phyloP scores from a whole-genome alignment of 2,888 invertebrate species.

The Schizotus pectinicornis region DNA sequence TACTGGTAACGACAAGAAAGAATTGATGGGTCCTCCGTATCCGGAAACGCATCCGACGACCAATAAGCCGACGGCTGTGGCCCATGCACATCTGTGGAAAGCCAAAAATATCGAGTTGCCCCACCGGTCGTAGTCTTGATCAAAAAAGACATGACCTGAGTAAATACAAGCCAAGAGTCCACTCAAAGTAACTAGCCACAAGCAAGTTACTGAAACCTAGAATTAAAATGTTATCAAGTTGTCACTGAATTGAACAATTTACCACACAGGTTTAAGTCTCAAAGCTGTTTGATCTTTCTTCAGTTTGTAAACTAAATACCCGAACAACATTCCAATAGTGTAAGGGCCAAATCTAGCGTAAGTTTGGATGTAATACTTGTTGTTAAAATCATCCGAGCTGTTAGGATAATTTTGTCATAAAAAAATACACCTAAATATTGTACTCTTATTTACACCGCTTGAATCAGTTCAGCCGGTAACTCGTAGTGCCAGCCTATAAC shows the following conservation, averaged over 20 bases:
- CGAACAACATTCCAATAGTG: conserved; percentile 16
- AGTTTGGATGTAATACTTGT: conserved; percentile 11
- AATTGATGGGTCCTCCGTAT: conserved; percentile 55
- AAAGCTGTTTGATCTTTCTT: conserved; percentile 2
- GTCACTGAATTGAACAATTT: background rate
- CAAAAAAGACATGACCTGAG: background rate
- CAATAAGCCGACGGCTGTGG: conserved; percentile 6
- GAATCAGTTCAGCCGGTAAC: background rate
- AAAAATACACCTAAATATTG: background rate
- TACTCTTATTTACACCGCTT: background rate
- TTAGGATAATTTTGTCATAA: background rate
- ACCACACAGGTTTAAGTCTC: background rate
- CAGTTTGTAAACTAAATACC: conserved; percentile 10
- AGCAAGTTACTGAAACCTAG: background rate
- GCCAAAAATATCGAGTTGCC: conserved; percentile 2
- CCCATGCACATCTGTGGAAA: conserved; percentile 18
- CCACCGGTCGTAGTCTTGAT: conserved; percentile 5
- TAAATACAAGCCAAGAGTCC: conserved; percentile 14
- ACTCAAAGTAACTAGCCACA: conserved; percentile 11
- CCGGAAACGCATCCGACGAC: conserved; percentile 19
- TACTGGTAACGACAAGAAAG: conserved; percentile 57
- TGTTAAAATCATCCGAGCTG: background rate
- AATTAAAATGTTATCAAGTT: background rate
- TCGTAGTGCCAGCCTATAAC: conserved; percentile 8
- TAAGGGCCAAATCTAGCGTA: conserved; percentile 19